Evolutionary conservation across 2,888 invertebrate species (phyloP), one percentile per base, ranked within the genome.

Genomic region (Eudasyphora cyanicolor): DNA sequence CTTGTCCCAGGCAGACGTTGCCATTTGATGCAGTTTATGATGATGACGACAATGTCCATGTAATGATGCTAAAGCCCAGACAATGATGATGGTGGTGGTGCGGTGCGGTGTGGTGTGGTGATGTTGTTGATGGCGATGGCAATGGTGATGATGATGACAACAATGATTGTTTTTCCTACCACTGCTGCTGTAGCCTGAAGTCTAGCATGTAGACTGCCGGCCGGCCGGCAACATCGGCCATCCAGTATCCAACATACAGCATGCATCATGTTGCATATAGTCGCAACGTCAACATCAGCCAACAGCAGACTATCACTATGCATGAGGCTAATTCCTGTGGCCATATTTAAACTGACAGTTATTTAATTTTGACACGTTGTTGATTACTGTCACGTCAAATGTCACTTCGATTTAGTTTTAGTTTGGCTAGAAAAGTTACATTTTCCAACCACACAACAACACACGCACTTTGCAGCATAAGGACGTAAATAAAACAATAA

Each of bases 351-450:
- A 87, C 82, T 86, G 86, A 85, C 86, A 86, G 87, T 86, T 86
- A 87, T 87, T 87, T 87, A 87, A 85, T 87, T 87, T 86, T 86
- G 87, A 87, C 87, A 87, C 87, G 86, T 86, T 86, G 87, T 86
- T 86, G 86, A 87, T 87, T 87, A 87, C 86, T 87, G 86, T 84
- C 86, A 85, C 85, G 86, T 87, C 86, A 86, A 82, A 84, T 83
- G 87, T 85, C 85, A 86, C 81, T 85, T 85, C 81, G 81, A 85
- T 85, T 82, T 80, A 84, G 84, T 85, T 83, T 84, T 60, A 84
- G 81, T 81, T 84, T 76, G 67, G 73, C 42, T 71, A 42, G 67
- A 42, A 81, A 80, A 70, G 77, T 80, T 64, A 74, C 67, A 49
- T 62, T n/a, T 51, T 71, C 69, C 29, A 49, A 70, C 62, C 35